A percentile compares a stretch with the other conserved stretches of the same genome.
These are phyloP conservation scores for Galleria mellonella DNA, from an alignment of 1,140 invertebrate genomes.

Conservation along the genomic window DNA sequence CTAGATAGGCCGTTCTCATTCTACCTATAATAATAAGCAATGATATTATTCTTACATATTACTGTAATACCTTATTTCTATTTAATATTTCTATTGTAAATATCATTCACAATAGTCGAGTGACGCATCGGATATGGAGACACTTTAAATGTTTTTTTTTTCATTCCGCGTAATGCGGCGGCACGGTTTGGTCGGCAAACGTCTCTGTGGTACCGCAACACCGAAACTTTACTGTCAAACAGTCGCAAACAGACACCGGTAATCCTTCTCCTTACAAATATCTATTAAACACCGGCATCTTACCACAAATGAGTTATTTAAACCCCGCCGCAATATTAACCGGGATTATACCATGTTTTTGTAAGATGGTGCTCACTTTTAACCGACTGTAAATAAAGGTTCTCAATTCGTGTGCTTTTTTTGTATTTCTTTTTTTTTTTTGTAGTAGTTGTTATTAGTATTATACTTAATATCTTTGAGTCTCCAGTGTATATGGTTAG, in stretches of 20 bases:
- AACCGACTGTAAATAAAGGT: too few relatives aligned
- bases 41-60: too few relatives aligned
- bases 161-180: constrained; percentile 40
- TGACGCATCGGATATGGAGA: constrained; percentile 19
- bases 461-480: too few relatives aligned
- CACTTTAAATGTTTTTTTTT: constrained; percentile 31
- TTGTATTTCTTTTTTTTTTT: too few relatives aligned
- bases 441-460: too few relatives aligned
- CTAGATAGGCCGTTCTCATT: too few relatives aligned
- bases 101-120: neutral
- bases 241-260: constrained; percentile 48
- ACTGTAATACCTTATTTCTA: too few relatives aligned
- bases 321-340: constrained; percentile 54
- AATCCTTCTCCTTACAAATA: constrained; percentile 58
- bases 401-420: too few relatives aligned
- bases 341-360: constrained; percentile 58
- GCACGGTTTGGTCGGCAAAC: constrained; percentile 6
- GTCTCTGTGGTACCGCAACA: constrained; percentile 25
- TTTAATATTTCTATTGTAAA: too few relatives aligned
- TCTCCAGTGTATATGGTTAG: too few relatives aligned
- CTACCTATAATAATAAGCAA: too few relatives aligned
- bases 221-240: constrained; percentile 31
- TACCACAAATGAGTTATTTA: constrained; percentile 54
- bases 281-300: constrained; percentile 50
- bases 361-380: constrained; percentile 41